Base-by-base conservation (phyloP, 2,797 vertebrate genomes). In the Cercopithecus mitis region DNA sequence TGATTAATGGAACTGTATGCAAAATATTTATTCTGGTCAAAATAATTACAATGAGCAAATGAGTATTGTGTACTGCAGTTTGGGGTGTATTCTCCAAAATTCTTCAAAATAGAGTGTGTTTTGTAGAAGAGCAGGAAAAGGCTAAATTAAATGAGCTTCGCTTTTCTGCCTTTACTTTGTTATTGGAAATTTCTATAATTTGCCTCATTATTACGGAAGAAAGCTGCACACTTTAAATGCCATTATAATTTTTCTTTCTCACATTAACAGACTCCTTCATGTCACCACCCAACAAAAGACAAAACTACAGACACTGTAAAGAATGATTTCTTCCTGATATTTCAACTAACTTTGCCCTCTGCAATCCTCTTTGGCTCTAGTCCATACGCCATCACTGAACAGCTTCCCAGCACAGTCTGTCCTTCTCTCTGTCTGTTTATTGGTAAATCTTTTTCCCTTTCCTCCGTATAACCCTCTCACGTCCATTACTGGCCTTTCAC, bases 1-100 rank as follows among this genome's bases (percentile, higher is more conserved):
- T n/a, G 39, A 75, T 75, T 72, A 82, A 57, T 24, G 4, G 2
- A 20, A 72, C 22, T 80, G 12, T 72, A 55, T 14, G 7, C 1
- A 43, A 90, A 45, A 39, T 36, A n/a, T 11, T 57, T 89, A 15
- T 45, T 43, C 14, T 39, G 20, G n/a, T 92, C 55, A 88, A 94
- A 89, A 89, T 70, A 41, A 88, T 77, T 5, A 20, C 11, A 64
- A 41, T 61, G 84, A 61, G n/a, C 43, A 75, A 55, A 75, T 10
- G 7, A 5, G 0, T 39, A 30, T 25, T 4, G 30, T 36, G 67
- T 10, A 25, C 17, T 12, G 5, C 2, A 45, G 17, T 50, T 64
- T n/a, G 25, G 19, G 1, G 15, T 33, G 20, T 52, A 20, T 52
- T 52, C 52, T 52, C 20, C 52, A 52, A 3, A 52, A 52, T 52